These are phyloP conservation scores for Bathynomus jamesi DNA, from an alignment of 1,140 invertebrate species.

Conservation along the genomic window DNA sequence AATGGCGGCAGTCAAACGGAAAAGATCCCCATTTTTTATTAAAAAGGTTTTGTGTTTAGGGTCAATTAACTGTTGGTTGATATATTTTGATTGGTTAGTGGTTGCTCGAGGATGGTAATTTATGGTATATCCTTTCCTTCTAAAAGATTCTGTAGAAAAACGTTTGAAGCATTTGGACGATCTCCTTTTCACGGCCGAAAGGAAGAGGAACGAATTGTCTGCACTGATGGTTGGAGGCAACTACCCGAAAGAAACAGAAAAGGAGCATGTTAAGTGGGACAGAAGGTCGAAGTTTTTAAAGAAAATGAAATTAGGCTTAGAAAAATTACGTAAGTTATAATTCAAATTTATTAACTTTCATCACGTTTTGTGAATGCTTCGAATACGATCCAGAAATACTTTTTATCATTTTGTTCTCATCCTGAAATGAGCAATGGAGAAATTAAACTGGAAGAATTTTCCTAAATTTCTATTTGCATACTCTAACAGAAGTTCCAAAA, in stretches of 20 bases:
- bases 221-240: constrained; percentile 15
- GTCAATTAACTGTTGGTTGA: too few species aligned
- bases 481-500: constrained; percentile 60
- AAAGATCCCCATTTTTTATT: too few species aligned
- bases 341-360: too few species aligned
- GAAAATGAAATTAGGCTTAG: constrained; percentile 60
- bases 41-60: too few species aligned
- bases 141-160: too few species aligned
- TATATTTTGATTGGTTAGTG: too few species aligned
- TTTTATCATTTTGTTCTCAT: background rate
- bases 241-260: constrained; percentile 55
- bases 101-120: too few species aligned
- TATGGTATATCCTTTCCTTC: too few species aligned
- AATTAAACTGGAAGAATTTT: background rate
- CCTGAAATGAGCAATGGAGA: background rate
- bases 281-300: constrained; percentile 69
- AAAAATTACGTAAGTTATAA: constrained; percentile 60
- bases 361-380: constrained; percentile 48
- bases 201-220: constrained; percentile 13
- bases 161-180: constrained; percentile 20
- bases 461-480: background rate
- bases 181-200: constrained; percentile 19
- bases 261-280: constrained; percentile 79
- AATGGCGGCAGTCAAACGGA: too few species aligned
- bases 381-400: constrained; percentile 18